These are phyloP conservation scores for Noctua pronuba DNA, from an alignment of 2,888 invertebrate species.

Conservation along the genomic window DNA sequence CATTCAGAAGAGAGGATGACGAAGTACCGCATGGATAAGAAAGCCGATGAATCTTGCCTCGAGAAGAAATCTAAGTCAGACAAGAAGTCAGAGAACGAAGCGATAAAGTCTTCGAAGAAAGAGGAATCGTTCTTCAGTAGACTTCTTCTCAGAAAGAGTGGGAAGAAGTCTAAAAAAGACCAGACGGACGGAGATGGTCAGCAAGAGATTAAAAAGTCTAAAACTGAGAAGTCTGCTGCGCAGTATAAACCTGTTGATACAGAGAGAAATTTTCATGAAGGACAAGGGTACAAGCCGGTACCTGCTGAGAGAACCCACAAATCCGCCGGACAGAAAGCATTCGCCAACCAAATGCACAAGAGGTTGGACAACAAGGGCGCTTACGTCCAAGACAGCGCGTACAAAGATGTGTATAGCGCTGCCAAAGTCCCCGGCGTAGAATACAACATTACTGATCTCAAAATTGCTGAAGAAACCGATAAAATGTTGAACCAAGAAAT, in stretches of 20 bases:
- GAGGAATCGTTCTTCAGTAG: conserved; percentile 92
- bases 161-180: conserved; percentile 92
- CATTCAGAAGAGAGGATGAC: conserved; percentile 82
- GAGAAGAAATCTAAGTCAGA: conserved; percentile 89
- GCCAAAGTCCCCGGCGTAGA: conserved; percentile 87
- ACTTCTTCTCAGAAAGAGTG: conserved; percentile 92
- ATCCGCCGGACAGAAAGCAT: conserved; percentile 87
- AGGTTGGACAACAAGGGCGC: conserved; percentile 88
- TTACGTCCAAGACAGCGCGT: conserved; percentile 87
- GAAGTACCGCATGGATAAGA: conserved; percentile 82
- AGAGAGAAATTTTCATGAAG: conserved; percentile 78
- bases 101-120: conserved; percentile 88
- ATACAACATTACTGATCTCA: conserved; percentile 88
- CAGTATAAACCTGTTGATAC: conserved; percentile 83
- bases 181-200: conserved; percentile 84
- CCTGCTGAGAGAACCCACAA: conserved; percentile 86
- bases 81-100: conserved; percentile 87
- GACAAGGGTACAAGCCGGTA: conserved; percentile 82
- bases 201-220: conserved; percentile 83
- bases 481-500: conserved; percentile 86
- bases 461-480: conserved; percentile 88
- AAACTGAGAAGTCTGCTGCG: conserved; percentile 80
- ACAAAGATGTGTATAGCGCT: conserved; percentile 87
- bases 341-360: conserved; percentile 88
- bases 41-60: conserved; percentile 87